Evolutionary conservation across 1,140 invertebrate genomes (phyloP).

Genomic region (Ceratosolen fusciceps): DNA sequence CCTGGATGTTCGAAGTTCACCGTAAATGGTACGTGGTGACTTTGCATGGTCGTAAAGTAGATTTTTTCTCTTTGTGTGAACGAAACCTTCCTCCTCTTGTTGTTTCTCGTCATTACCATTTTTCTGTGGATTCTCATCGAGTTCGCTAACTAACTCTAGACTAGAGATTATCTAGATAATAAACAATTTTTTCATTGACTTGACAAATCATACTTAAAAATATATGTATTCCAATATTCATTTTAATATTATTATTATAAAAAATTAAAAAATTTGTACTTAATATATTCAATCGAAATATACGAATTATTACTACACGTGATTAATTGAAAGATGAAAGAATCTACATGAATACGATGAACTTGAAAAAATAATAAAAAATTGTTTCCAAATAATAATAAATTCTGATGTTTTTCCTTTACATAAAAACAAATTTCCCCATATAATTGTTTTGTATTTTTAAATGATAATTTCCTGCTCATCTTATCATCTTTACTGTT

Average conservation of each 20-base stretch:
- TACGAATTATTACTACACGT: no score
- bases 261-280: no score
- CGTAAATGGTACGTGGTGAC: constrained; percentile 75
- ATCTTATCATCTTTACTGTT: not conserved
- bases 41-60: constrained; percentile 80
- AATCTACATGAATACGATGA: no score
- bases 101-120: not conserved
- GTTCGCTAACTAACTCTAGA: not conserved
- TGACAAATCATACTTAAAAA: no score
- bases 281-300: no score
- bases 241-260: no score
- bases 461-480: not conserved
- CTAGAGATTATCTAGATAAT: constrained; percentile 3
- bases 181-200: not conserved
- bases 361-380: not conserved
- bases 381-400: not conserved
- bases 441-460: not conserved
- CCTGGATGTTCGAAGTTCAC: constrained; percentile 78
- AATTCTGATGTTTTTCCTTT: not conserved
- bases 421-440: no score
- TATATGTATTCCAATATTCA: no score
- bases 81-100: constrained; percentile 17
- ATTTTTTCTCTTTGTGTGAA: constrained; percentile 71
- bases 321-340: no score
- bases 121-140: not conserved